These are phyloP conservation scores for Noctuana brunneofusca DNA, from an alignment of 2,888 invertebrate species.

Conservation along the genomic window DNA sequence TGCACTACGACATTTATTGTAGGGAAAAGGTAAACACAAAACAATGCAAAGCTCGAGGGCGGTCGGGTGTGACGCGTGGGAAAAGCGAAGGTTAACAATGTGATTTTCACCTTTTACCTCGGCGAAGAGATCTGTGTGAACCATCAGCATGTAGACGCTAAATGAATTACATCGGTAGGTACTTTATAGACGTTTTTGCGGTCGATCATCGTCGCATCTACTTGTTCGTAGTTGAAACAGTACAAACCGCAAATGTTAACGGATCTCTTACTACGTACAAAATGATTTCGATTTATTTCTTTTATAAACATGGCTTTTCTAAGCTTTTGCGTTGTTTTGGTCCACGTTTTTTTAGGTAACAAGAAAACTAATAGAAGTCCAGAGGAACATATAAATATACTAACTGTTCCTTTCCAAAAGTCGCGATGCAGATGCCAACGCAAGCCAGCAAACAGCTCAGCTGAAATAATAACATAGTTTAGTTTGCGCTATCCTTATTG, in stretches of 20 bases:
- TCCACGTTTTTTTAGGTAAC: not conserved
- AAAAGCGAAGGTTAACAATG: constrained; percentile 62
- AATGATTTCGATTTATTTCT: too few species aligned
- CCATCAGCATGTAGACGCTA: constrained; percentile 64
- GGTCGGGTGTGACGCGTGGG: constrained; percentile 57
- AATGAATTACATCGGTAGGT: constrained; percentile 60
- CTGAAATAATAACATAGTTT: constrained; percentile 67
- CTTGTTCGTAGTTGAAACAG: constrained; percentile 10
- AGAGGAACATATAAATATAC: constrained; percentile 49
- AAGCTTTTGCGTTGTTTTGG: not conserved
- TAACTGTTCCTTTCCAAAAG: constrained; percentile 80
- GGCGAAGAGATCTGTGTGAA: constrained; percentile 73
- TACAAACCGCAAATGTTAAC: constrained; percentile 5
- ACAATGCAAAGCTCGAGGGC: constrained; percentile 61
- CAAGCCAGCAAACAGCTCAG: constrained; percentile 73
- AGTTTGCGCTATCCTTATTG: constrained; percentile 20
- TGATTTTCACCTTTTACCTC: constrained; percentile 78
- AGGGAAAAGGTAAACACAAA: constrained; percentile 37
- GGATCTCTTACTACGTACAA: not conserved
- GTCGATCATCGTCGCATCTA: constrained; percentile 44
- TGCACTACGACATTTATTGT: constrained; percentile 23
- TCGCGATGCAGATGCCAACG: constrained; percentile 75
- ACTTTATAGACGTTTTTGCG: constrained; percentile 61
- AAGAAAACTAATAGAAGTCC: not conserved
- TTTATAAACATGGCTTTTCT: not conserved